Evolutionary conservation across 2,113 vertebrate species (phyloP), one percentile per base, ranked within the genome.

Genomic region (Bubalus kerabau): DNA sequence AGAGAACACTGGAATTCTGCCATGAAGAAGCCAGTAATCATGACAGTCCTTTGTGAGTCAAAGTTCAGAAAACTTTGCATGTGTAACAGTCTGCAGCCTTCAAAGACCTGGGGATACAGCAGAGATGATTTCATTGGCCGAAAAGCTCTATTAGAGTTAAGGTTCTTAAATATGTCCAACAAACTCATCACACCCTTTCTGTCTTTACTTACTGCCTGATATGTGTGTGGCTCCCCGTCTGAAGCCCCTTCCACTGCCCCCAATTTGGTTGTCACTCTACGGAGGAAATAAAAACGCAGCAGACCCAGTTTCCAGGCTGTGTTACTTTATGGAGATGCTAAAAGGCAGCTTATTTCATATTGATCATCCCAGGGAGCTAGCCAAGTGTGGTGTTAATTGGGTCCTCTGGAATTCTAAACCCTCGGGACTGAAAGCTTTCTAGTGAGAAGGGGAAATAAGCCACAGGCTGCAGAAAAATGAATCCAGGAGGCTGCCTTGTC

Each of bases 371-470:
- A 97, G 97, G 98, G 96, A 99, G 98, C 98, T 94, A 97, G 98
- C 98, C 87, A 99, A 98, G 98, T 98, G 84, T 94, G 76, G 98
- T 99, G 98, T 99, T 99, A 99, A 99, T 99, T 99, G 98, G 99
- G 99, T 99, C 98, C 99, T 98, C 98, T 98, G 98, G 99, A 99
- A 99, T 99, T 98, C 98, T 96, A 56, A 64, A 94, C 98, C 98
- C 98, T 24, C 16, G 98, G 96, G 98, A 98, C 96, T 36, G 67
- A 98, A 96, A 98, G 97, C 96, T 98, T 98, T 98, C 94, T 96
- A 96, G 97, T 96, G 98, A 98, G 96, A 97, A 97, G 96, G 95
- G 90, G 48, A 74, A 94, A 78, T 43, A 48, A 30, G 95, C 95
- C 91, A 97, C 96, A 96, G 97, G 91, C 98, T 98, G 98, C 96